phyloP scores from a whole-genome alignment of 2,888 invertebrate genomes.

The Dinocampus coccinellae region DNA sequence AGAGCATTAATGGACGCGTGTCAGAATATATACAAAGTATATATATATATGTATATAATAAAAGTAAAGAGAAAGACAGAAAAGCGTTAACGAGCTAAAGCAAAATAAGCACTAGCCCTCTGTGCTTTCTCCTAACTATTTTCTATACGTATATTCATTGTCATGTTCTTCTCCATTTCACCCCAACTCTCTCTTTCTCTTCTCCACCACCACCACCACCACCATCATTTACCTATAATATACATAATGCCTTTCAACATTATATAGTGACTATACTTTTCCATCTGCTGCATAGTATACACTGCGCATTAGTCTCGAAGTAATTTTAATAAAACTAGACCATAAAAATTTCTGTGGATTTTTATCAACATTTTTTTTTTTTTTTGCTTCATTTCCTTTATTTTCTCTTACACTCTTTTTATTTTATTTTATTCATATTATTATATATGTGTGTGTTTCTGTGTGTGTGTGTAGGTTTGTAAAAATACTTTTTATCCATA shows the following conservation, averaged over 20 bases:
- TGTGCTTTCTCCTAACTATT: slow-evolving; percentile 6
- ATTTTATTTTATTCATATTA: not conserved
- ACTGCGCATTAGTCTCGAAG: slow-evolving; percentile 25
- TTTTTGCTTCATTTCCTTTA: slow-evolving; percentile 4
- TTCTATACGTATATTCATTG: not conserved
- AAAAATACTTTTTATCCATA: slow-evolving; percentile 5
- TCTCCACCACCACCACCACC: no score
- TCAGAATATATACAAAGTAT: not conserved
- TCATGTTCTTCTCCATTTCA: not conserved
- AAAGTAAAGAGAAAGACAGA: slow-evolving; percentile 7
- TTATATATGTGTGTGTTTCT: not conserved
- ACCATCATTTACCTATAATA: no score
- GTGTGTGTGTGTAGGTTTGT: no score
- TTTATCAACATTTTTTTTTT: not conserved
- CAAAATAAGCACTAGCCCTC: slow-evolving; percentile 4
- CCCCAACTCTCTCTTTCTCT: not conserved
- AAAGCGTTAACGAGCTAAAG: slow-evolving; percentile 33
- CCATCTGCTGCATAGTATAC: slow-evolving; percentile 29
- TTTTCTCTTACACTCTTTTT: not conserved
- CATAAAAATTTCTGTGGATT: slow-evolving; percentile 12
- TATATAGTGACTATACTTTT: slow-evolving; percentile 27
- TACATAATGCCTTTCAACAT: slow-evolving; percentile 18
- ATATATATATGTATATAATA: not conserved
- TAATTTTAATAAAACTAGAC: slow-evolving; percentile 25
- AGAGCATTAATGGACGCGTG: slow-evolving; percentile 18